Evolutionary conservation across 1,140 invertebrate species (phyloP).

Genomic region (Drosophila nebulosa): DNA sequence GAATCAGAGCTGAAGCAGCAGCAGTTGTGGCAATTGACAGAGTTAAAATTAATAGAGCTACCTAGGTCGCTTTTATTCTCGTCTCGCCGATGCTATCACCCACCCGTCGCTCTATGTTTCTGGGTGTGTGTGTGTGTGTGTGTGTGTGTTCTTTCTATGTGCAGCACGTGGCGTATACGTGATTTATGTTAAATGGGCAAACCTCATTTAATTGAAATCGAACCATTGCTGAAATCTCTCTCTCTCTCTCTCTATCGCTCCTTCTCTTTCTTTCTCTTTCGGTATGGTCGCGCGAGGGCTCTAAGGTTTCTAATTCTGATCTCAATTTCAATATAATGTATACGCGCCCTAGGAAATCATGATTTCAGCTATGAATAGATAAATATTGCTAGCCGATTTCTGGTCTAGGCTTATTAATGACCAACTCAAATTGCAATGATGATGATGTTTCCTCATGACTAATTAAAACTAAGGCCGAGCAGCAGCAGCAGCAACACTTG

Average conservation of each 20-base stretch:
- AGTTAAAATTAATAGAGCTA: conserved; percentile 65
- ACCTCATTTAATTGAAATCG: conserved; percentile 64
- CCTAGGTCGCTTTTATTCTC: conserved; percentile 14
- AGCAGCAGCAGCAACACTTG: conserved; percentile 30
- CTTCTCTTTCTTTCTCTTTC: no score
- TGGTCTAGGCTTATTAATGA: conserved; percentile 63
- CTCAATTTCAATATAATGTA: conserved; percentile 30
- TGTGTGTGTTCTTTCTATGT: neutral
- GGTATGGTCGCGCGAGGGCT: conserved; percentile 22
- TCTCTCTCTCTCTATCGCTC: no score
- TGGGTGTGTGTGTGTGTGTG: neutral
- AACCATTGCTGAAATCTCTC: neutral
- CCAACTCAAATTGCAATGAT: conserved; percentile 32
- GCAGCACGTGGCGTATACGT: conserved; percentile 58
- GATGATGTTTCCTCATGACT: conserved; percentile 33
- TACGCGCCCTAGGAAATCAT: conserved; percentile 23
- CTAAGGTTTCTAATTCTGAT: conserved; percentile 13
- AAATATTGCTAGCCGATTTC: conserved; percentile 40
- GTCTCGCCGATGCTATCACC: neutral
- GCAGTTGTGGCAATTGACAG: conserved; percentile 64
- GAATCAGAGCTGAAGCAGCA: conserved; percentile 18
- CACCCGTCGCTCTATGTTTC: neutral
- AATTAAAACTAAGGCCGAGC: conserved; percentile 45
- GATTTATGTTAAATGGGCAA: conserved; percentile 51
- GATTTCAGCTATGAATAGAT: conserved; percentile 47